Conservation (phyloP, 2,113 vertebrate species). For the Percina caprodes region DNA sequence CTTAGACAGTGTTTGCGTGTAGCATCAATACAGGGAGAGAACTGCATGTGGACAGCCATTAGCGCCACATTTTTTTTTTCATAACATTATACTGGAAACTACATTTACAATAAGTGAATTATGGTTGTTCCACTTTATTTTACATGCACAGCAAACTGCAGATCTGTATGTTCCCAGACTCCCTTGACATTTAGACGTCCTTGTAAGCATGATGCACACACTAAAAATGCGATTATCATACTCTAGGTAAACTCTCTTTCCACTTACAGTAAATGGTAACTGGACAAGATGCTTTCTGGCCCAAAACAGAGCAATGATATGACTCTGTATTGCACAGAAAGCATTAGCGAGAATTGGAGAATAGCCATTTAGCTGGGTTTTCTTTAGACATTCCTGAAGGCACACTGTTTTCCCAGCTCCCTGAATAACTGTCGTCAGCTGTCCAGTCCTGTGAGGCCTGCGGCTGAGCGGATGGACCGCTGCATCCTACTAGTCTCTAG, state of each 20-base stretch:
- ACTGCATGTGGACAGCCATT: constrained; percentile 30
- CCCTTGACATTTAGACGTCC: constrained; percentile 48
- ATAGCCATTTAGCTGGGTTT: constrained; percentile 45
- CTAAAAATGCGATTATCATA: constrained; percentile 19
- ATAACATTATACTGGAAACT: constrained; percentile 24
- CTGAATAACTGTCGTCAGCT: constrained; percentile 66
- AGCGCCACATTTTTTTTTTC: constrained; percentile 24
- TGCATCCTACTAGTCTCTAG: constrained; percentile 62
- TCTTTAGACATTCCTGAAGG: constrained; percentile 47
- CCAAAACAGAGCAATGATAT: not conserved
- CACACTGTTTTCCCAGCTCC: constrained; percentile 34
- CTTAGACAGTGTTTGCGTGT: constrained; percentile 46
- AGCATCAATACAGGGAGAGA: constrained; percentile 25
- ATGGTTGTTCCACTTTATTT: constrained; percentile 26
- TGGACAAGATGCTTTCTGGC: not conserved
- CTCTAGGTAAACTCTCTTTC: constrained; percentile 2
- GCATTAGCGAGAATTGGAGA: constrained; percentile 29
- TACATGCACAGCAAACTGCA: constrained; percentile 33
- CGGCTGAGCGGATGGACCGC: constrained; percentile 65
- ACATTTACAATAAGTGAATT: constrained; percentile 45
- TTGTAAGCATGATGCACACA: constrained; percentile 33
- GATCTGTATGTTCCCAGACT: constrained; percentile 25
- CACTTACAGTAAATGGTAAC: constrained; percentile 2
- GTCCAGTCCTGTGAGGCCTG: constrained; percentile 64
- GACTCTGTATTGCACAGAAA: constrained; percentile 21